Conservation (phyloP, 2,797 vertebrate species). For the Cichlasoma orientale region DNA sequence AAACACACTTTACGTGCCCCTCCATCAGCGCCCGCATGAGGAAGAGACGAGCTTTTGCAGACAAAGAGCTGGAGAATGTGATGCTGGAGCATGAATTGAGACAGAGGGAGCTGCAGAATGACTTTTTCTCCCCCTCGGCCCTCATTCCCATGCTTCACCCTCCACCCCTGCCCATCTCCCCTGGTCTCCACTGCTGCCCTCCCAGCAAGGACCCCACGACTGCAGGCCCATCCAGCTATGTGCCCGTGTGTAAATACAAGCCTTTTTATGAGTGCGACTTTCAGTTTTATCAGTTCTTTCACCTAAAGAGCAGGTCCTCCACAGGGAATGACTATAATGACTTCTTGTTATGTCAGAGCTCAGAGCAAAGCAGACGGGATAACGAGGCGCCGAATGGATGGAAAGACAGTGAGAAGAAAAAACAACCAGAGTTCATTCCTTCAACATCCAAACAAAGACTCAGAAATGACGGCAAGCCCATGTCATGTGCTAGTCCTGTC, state of each 20-base stretch:
- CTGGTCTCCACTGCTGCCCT: conserved; percentile 62
- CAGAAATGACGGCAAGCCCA: conserved; percentile 11
- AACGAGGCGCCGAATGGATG: conserved; percentile 41
- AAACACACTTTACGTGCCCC: conserved; percentile 50
- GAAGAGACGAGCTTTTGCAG: conserved; percentile 79
- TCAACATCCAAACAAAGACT: conserved; percentile 38
- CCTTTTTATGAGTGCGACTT: conserved; percentile 74
- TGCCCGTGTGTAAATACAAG: conserved; percentile 72
- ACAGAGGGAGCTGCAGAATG: conserved; percentile 71
- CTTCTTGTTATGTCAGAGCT: conserved; percentile 30
- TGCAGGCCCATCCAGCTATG: conserved; percentile 49
- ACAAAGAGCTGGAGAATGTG: conserved; percentile 82
- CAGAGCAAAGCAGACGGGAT: conserved; percentile 22
- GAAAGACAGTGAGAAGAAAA: conserved; percentile 43
- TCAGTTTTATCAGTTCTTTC: conserved; percentile 66
- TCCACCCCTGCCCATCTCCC: conserved; percentile 51
- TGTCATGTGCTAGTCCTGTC: conserved; percentile 29
- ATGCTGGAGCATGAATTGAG: conserved; percentile 79
- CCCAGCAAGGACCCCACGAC: conserved; percentile 57
- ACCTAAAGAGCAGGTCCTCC: conserved; percentile 57
- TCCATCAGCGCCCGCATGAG: conserved; percentile 79
- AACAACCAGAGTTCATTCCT: conserved; percentile 34
- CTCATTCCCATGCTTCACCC: conserved; percentile 61
- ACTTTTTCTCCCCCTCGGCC: conserved; percentile 43
- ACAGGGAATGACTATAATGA: conserved; percentile 40